These are phyloP conservation scores for Acromyrmex echinatior DNA, from an alignment of 1,140 invertebrate genomes.

Conservation along the genomic window DNA sequence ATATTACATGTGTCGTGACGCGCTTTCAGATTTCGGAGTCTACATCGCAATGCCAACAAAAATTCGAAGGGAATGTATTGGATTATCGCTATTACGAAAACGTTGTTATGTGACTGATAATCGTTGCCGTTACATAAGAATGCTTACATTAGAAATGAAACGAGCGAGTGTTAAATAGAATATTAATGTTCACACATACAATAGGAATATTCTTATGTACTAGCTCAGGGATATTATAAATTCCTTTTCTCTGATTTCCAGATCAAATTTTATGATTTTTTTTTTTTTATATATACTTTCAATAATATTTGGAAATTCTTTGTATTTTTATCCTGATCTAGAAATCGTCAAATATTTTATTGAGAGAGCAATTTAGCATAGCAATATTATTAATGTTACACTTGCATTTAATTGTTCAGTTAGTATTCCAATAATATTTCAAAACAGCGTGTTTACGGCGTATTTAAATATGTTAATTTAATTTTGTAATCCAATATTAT, in stretches of 20 bases:
- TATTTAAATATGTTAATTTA: neutral
- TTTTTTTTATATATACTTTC: too few relatives aligned
- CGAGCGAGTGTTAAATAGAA: conserved; percentile 4
- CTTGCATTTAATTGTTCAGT: too few relatives aligned
- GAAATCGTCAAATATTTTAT: too few relatives aligned
- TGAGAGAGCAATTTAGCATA: too few relatives aligned
- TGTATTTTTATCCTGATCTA: too few relatives aligned
- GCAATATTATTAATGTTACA: too few relatives aligned
- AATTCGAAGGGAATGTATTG: neutral
- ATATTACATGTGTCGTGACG: conserved; percentile 44
- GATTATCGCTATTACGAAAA: neutral
- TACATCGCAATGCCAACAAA: neutral
- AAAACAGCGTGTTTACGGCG: neutral
- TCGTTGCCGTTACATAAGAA: neutral
- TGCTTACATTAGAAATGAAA: neutral
- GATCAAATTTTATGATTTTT: too few relatives aligned
- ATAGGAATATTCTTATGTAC: neutral
- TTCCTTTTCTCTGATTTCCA: too few relatives aligned
- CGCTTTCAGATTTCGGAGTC: conserved; percentile 18
- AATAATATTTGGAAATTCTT: too few relatives aligned
- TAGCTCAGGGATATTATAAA: neutral
- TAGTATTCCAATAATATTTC: too few relatives aligned
- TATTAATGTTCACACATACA: neutral
- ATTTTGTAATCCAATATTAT: neutral
- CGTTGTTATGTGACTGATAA: conserved; percentile 1